Conservation (phyloP, 1,140 invertebrate species). For the Aphelinus certus region DNA sequence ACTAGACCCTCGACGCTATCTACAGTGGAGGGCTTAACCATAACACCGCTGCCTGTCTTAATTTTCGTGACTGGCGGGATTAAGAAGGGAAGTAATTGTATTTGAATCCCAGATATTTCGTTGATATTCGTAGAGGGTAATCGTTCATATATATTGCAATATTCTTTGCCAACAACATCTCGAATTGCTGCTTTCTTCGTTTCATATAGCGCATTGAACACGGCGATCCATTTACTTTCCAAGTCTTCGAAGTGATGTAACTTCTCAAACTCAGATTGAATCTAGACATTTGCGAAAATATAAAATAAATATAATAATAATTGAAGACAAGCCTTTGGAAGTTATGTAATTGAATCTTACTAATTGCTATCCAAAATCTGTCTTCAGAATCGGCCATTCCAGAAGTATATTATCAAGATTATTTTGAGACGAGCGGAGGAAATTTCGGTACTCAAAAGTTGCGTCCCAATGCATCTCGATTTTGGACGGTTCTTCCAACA, state of each 20-base stretch:
- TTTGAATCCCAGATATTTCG: constrained; percentile 13
- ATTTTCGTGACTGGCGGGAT: constrained; percentile 15
- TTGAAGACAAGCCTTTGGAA: too few relatives aligned
- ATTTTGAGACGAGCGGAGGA: constrained; percentile 1
- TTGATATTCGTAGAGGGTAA: not conserved
- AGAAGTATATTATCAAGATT: constrained; percentile 7
- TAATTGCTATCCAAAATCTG: constrained; percentile 6
- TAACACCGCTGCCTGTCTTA: constrained; percentile 13
- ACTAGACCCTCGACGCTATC: constrained; percentile 13
- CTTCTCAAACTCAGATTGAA: constrained; percentile 13
- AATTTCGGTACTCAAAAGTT: constrained; percentile 14
- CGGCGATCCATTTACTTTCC: not conserved
- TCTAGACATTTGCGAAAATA: not conserved
- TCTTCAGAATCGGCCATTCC: constrained; percentile 23
- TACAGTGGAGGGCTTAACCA: constrained; percentile 11
- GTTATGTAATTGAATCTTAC: not conserved
- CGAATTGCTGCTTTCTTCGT: constrained; percentile 2
- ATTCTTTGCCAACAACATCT: constrained; percentile 12
- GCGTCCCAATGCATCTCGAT: constrained; percentile 12
- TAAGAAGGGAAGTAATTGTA: constrained; percentile 4
- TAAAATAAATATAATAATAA: too few relatives aligned
- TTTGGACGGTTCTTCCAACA: constrained; percentile 1
- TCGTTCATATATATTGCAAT: constrained; percentile 6
- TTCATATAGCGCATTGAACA: constrained; percentile 7
- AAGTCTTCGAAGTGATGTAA: not conserved